Evolutionary conservation across 2,113 vertebrate species (phyloP).

Genomic region (Tragelaphus imberbis): DNA sequence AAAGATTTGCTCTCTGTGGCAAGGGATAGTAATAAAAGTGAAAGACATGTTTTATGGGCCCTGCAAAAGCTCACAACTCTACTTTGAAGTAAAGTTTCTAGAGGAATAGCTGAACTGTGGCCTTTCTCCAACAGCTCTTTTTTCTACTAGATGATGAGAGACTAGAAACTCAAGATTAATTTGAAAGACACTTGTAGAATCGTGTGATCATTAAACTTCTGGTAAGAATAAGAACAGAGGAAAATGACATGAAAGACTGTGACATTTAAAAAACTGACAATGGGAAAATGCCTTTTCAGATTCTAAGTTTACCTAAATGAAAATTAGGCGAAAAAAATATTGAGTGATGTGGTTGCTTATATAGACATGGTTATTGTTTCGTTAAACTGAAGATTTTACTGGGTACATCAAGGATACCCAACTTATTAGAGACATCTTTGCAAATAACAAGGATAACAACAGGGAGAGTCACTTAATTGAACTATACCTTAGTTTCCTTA

Average conservation of each 20-base stretch:
- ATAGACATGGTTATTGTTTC: background rate
- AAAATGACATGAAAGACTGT: background rate
- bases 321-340: background rate
- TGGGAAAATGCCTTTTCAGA: background rate
- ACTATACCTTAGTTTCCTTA: background rate
- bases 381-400: background rate
- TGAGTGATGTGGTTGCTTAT: background rate
- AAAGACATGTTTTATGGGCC: background rate
- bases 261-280: background rate
- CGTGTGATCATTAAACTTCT: background rate
- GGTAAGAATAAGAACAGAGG: background rate
- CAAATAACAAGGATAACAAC: background rate
- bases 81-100: conserved; percentile 19
- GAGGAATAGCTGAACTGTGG: background rate
- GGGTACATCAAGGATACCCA: background rate
- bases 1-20: background rate
- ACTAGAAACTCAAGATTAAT: background rate
- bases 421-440: background rate
- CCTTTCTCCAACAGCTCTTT: background rate
- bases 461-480: background rate
- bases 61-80: background rate
- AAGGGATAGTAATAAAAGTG: background rate
- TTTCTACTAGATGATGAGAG: background rate
- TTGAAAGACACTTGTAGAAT: background rate
- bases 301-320: conserved; percentile 3